A percentile compares a stretch with the other conserved stretches of the same genome.
Conservation (phyloP, 2,888 invertebrate genomes). For the Rhopalosiphum nymphaeae region DNA sequence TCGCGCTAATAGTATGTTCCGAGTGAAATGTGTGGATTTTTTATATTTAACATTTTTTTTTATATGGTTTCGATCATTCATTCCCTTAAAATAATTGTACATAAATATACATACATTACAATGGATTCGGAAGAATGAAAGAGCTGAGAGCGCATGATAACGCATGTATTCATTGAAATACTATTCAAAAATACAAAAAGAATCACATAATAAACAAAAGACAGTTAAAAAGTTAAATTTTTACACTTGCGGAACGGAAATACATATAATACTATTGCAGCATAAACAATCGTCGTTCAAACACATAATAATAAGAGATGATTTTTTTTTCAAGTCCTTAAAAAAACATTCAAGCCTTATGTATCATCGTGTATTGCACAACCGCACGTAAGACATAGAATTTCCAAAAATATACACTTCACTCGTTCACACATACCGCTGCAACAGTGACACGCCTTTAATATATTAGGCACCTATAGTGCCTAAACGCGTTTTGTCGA, state of each 20-base stretch:
- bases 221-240: conserved; percentile 40
- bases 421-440: conserved; percentile 18
- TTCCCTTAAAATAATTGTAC: not conserved
- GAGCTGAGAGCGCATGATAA: conserved; percentile 40
- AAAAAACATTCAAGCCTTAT: conserved; percentile 38
- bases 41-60: not conserved
- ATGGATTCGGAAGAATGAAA: conserved; percentile 24
- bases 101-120: not conserved
- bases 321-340: conserved; percentile 14
- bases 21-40: not conserved
- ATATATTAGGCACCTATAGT: not conserved
- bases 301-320: conserved; percentile 10
- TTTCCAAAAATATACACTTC: conserved; percentile 40
- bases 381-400: conserved; percentile 3
- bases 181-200: conserved; percentile 18
- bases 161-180: conserved; percentile 34
- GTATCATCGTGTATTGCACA: conserved; percentile 23
- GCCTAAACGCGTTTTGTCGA: not conserved
- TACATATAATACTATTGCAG: not conserved
- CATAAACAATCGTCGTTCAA: conserved; percentile 35
- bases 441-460: not conserved
- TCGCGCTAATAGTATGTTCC: not conserved
- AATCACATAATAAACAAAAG: conserved; percentile 38
- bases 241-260: conserved; percentile 51
- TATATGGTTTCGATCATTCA: not conserved